Base-by-base conservation (phyloP, 2,113 vertebrate species). In the Neogale vison region DNA sequence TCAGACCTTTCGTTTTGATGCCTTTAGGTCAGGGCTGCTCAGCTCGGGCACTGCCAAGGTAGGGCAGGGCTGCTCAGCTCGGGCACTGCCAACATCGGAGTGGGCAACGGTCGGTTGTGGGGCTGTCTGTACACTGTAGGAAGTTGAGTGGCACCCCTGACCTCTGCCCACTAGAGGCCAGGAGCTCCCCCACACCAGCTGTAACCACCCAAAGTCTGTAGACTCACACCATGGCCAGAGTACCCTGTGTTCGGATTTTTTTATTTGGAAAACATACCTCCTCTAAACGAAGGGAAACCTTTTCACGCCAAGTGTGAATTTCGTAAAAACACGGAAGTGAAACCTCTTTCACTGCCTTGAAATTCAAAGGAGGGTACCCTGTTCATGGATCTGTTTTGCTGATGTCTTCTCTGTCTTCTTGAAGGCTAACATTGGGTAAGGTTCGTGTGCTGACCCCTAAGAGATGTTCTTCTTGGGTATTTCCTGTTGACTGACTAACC, bases 31-130 rank as follows among this genome's bases (percentile, higher is more conserved):
- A 0, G 50, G 42, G 29, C 26, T 17, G n/a, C 26, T 4, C 2
- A 6, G 2, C 29, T 0, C 0, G 4, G 45, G 52, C 77, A 6
- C 36, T 9, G 4, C 3, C 0, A 61, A 7, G n/a, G n/a, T n/a
- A n/a, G 42, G 42, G 42, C 42, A 42, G 42, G 42, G 42, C 42
- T 42, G 42, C 42, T 42, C 1, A 8, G 2, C 29, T 0, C 0
- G 6, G 45, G 52, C 82, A 6, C 36, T 9, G 4, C 3, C 1
- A 61, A 6, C 65, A 0, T 13, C 0, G 1, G 52, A 7, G 21
- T 0, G 12, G 17, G 2, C 26, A 1, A 2, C 4, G 6, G 55
- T 20, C 1, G 10, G 3, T 1, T 1, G 24, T 24, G 85, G 63
- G 72, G 4, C 50, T 1, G 14, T 12, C 21, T 23, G 4, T 6